phyloP scores from a whole-genome alignment of 2,888 invertebrate genomes.

The Tolmerus cingulatus region DNA sequence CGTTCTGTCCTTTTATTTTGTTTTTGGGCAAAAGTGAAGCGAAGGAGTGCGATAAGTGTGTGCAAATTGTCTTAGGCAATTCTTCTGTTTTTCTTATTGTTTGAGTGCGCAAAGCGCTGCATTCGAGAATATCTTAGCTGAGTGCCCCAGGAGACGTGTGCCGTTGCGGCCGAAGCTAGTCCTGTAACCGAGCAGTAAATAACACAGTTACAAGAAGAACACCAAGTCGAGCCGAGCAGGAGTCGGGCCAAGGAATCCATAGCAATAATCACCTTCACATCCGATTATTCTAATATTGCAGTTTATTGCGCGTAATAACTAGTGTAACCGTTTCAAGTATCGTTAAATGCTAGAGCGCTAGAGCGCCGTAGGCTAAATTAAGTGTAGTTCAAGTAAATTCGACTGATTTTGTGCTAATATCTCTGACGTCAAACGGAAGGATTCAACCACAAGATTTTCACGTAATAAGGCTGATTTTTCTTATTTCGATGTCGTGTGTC shows the following conservation, averaged over 20 bases:
- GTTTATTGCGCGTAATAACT: conserved; percentile 6
- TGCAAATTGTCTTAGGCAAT: not conserved
- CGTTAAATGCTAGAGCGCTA: not conserved
- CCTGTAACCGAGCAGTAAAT: not conserved
- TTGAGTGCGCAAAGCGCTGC: not conserved
- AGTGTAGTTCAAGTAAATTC: conserved; percentile 21
- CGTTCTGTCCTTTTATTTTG: not conserved
- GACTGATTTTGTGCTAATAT: conserved; percentile 45
- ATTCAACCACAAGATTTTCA: conserved; percentile 39
- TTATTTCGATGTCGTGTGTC: conserved; percentile 50
- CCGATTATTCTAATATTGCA: conserved; percentile 1
- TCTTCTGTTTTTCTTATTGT: not conserved
- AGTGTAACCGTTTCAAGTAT: conserved; percentile 18
- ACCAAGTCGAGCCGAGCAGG: not conserved
- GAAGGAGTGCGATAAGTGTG: not conserved
- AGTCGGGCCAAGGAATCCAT: not conserved
- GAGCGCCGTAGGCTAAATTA: not conserved
- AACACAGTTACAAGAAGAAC: not conserved
- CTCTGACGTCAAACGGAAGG: conserved; percentile 29
- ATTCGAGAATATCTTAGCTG: not conserved
- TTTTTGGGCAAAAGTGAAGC: not conserved
- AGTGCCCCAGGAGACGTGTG: not conserved
- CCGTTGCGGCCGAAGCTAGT: not conserved
- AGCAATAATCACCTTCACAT: conserved; percentile 29
- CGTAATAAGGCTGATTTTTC: conserved; percentile 50